These are phyloP conservation scores for Gonioctena quinquepunctata DNA, from an alignment of 1,140 invertebrate genomes.

Conservation along the genomic window DNA sequence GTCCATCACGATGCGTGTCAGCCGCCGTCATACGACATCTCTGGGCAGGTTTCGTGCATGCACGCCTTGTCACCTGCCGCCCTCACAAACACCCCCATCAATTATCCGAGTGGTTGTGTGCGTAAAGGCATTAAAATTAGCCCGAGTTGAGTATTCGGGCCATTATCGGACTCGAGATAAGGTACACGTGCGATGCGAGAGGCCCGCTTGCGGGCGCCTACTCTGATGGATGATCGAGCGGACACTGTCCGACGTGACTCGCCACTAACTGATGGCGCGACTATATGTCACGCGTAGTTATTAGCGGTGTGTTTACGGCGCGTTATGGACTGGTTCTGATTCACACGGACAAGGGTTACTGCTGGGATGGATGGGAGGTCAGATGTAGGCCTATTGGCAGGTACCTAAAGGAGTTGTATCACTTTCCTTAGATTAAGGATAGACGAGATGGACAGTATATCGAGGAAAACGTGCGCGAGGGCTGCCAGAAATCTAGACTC, in stretches of 20 bases:
- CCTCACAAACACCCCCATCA: slow-evolving; percentile 33
- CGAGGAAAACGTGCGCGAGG: too few relatives aligned
- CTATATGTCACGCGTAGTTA: neutral
- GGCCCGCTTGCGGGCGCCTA: neutral
- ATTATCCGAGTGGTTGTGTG: slow-evolving; percentile 42
- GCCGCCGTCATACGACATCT: neutral
- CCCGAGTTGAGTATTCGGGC: slow-evolving; percentile 38
- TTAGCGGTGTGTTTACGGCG: neutral
- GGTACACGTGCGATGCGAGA: slow-evolving; percentile 37
- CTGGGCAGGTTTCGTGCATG: neutral
- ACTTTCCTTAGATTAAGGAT: too few relatives aligned
- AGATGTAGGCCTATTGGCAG: too few relatives aligned
- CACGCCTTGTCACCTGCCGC: slow-evolving; percentile 22
- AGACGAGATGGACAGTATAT: too few relatives aligned
- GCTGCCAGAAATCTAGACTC: too few relatives aligned
- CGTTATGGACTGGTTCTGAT: neutral
- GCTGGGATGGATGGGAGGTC: too few relatives aligned
- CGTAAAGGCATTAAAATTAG: slow-evolving; percentile 49
- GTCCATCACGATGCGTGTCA: neutral
- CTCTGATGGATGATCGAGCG: neutral
- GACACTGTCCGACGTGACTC: neutral
- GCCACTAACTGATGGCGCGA: neutral
- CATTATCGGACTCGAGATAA: slow-evolving; percentile 40
- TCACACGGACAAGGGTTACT: too few relatives aligned
- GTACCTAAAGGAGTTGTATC: too few relatives aligned